These are phyloP conservation scores for Odontocolon sp. DNA, from an alignment of 2,888 invertebrate genomes.

Conservation along the genomic window DNA sequence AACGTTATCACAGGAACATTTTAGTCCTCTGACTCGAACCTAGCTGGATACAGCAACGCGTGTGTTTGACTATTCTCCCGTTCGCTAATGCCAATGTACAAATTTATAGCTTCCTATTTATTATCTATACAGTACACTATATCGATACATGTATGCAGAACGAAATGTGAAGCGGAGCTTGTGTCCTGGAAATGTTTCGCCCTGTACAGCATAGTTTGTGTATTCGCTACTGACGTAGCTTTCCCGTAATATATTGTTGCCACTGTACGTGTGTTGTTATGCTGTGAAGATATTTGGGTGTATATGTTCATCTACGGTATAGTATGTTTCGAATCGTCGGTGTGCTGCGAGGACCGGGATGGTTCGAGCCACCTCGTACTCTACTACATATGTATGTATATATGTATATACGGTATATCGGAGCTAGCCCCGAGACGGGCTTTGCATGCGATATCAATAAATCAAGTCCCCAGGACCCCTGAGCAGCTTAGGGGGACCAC, in stretches of 20 bases:
- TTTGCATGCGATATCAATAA: slow-evolving; percentile 82
- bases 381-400: slow-evolving; percentile 1
- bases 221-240: no score
- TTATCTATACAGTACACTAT: slow-evolving; percentile 35
- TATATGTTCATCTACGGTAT: background rate
- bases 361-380: slow-evolving; percentile 15
- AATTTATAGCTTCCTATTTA: slow-evolving; percentile 78
- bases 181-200: no score
- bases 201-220: no score
- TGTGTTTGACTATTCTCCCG: slow-evolving; percentile 65
- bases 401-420: slow-evolving; percentile 56
- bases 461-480: slow-evolving; percentile 78
- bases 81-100: slow-evolving; percentile 77
- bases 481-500: slow-evolving; percentile 78
- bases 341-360: slow-evolving; percentile 2
- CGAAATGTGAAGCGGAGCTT: no score
- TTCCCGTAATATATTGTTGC: no score
- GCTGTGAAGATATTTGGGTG: background rate
- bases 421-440: slow-evolving; percentile 76
- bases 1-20: slow-evolving; percentile 70
- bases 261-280: background rate
- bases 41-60: no score
- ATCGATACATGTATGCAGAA: no score
- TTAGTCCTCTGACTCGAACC: slow-evolving; percentile 63
- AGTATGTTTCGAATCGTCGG: background rate